phyloP scores from a whole-genome alignment of 2,797 vertebrate species.

The Hozukius guyotensis region DNA sequence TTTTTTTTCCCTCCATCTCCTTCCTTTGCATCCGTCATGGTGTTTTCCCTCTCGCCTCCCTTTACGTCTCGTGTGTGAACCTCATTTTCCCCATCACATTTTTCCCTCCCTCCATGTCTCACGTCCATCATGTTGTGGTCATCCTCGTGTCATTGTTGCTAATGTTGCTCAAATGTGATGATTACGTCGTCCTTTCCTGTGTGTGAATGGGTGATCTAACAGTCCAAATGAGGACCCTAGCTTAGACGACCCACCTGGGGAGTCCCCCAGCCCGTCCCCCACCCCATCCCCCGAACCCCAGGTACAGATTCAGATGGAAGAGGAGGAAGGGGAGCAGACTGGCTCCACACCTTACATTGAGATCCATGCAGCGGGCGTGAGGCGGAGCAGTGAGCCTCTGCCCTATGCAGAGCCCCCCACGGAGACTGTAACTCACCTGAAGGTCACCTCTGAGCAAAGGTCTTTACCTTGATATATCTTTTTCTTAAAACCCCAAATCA shows the following conservation, averaged over 20 bases:
- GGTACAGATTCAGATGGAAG: conserved; percentile 52
- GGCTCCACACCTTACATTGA: conserved; percentile 27
- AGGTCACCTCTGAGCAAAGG: conserved; percentile 69
- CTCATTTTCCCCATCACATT: not conserved
- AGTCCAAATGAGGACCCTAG: conserved; percentile 59
- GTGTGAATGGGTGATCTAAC: conserved; percentile 17
- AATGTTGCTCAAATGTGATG: conserved; percentile 1
- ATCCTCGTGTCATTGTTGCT: not conserved
- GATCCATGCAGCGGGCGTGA: conserved; percentile 35
- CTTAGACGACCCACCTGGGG: conserved; percentile 41
- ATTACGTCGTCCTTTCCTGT: conserved; percentile 6
- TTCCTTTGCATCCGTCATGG: conserved; percentile 8
- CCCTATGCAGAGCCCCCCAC: conserved; percentile 33
- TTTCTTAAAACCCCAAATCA: conserved; percentile 2
- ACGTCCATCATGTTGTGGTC: not conserved
- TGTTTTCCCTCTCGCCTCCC: not conserved
- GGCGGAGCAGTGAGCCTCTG: conserved; percentile 69
- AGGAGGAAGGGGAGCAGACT: conserved; percentile 36
- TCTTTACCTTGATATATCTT: conserved; percentile 32
- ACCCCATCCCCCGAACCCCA: conserved; percentile 30
- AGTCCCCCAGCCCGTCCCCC: conserved; percentile 30
- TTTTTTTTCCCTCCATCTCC: conserved; percentile 21
- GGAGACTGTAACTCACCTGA: conserved; percentile 42
- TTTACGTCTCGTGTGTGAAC: not conserved
- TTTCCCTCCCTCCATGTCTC: not conserved